phyloP scores from a whole-genome alignment of 2,888 invertebrate genomes.

The Chorisops tibialis region DNA sequence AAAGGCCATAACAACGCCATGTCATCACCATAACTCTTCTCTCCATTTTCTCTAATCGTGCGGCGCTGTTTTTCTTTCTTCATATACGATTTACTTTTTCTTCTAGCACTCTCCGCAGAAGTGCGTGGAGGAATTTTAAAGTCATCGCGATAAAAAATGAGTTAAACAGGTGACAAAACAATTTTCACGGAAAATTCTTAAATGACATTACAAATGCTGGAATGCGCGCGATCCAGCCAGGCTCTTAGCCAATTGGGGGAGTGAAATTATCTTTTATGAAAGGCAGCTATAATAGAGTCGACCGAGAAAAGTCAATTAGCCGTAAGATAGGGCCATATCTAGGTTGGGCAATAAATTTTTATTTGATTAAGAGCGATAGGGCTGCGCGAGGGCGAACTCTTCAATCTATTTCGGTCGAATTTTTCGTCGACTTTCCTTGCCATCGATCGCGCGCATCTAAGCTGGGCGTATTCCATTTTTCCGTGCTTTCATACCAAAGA shows the following conservation, averaged over 20 bases:
- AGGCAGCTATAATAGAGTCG: not conserved
- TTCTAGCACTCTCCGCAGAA: not conserved
- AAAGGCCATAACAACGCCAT: constrained; percentile 9
- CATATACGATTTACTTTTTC: not conserved
- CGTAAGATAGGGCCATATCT: not conserved
- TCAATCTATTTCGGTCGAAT: constrained; percentile 10
- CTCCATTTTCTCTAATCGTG: not conserved
- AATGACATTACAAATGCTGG: constrained; percentile 10
- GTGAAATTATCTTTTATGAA: not conserved
- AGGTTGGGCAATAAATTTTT: constrained; percentile 15
- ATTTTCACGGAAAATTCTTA: constrained; percentile 31
- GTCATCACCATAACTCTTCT: constrained; percentile 17
- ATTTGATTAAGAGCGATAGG: constrained; percentile 12
- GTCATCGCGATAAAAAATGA: constrained; percentile 32
- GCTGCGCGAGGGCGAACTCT: not conserved
- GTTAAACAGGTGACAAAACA: constrained; percentile 33
- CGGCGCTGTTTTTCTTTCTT: not conserved
- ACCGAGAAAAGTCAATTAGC: constrained; percentile 11
- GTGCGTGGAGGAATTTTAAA: constrained; percentile 2
- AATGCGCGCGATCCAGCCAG: constrained; percentile 4
- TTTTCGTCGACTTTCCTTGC: constrained; percentile 2
- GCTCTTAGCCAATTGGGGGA: not conserved
- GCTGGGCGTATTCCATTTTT: not conserved
- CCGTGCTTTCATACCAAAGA: not conserved
- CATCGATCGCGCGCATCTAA: not conserved